These are phyloP conservation scores for Sebastes ruberrimus DNA, from an alignment of 2,797 vertebrate species.

Conservation along the genomic window DNA sequence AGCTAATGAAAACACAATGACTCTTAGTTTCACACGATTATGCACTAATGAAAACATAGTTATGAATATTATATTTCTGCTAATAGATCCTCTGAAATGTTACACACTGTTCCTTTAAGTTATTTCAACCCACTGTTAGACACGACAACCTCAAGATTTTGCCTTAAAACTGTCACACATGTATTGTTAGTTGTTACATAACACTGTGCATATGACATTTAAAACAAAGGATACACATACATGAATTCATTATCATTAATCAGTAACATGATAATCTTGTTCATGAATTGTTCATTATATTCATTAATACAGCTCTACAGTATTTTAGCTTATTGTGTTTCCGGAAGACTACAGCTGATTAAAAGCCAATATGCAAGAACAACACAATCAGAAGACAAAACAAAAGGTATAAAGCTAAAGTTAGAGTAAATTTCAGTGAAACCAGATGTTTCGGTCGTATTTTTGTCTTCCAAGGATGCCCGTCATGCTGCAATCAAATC, in stretches of 20 bases:
- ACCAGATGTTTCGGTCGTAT: not conserved
- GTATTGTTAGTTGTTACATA: not conserved
- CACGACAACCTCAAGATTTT: not conserved
- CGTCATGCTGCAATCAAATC: conserved; percentile 18
- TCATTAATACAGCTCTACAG: not conserved
- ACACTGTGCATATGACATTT: not conserved
- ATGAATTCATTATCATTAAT: not conserved
- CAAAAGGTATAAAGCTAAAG: not conserved
- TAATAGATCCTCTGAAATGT: too few species aligned
- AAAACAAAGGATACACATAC: not conserved
- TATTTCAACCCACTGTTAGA: not conserved
- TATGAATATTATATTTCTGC: not conserved
- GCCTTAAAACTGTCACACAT: not conserved
- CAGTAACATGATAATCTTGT: not conserved
- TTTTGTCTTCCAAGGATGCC: not conserved
- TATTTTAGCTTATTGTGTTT: not conserved
- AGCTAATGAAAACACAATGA: too few species aligned
- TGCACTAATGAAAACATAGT: too few species aligned
- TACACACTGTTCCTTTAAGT: too few species aligned
- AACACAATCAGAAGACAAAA: not conserved
- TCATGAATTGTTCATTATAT: not conserved
- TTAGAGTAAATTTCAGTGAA: not conserved
- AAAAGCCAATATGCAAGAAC: not conserved
- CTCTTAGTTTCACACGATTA: too few species aligned
- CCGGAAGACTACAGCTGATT: not conserved